Conservation (phyloP, 92 coral and sea anemone species). For the Porites lobata region DNA sequence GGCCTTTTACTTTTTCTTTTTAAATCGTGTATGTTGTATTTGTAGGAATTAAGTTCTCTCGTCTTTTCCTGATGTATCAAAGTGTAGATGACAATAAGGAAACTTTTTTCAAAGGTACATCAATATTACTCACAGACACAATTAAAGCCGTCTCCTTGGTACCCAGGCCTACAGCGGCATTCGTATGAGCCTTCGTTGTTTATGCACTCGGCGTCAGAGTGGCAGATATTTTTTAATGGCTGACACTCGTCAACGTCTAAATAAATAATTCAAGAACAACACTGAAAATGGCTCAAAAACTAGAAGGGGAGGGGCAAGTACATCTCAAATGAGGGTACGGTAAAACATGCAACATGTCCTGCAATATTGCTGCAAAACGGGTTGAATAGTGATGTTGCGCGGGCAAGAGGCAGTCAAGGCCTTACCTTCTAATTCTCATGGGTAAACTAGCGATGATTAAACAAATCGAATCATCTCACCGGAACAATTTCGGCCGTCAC, state of each 20-base stretch:
- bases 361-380: too few species aligned
- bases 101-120: background rate
- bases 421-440: background rate
- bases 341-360: too few species aligned
- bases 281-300: background rate
- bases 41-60: background rate
- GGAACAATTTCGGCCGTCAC: slow-evolving; percentile 48
- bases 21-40: too few species aligned
- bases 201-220: slow-evolving; percentile 71
- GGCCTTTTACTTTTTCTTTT: too few species aligned
- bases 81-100: too few species aligned
- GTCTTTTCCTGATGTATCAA: background rate
- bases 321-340: too few species aligned
- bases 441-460: background rate
- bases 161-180: slow-evolving; percentile 79
- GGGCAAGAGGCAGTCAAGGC: too few species aligned
- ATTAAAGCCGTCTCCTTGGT: slow-evolving; percentile 38
- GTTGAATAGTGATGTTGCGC: too few species aligned
- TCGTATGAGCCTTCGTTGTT: slow-evolving; percentile 73
- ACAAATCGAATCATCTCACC: slow-evolving; percentile 32
- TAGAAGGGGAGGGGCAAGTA: too few species aligned
- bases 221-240: slow-evolving; percentile 50
- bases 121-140: background rate
- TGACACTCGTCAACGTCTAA: slow-evolving; percentile 81
- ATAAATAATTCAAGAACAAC: background rate